phyloP scores from a whole-genome alignment of 1,140 invertebrate species.

The Oryzaephilus surinamensis region DNA sequence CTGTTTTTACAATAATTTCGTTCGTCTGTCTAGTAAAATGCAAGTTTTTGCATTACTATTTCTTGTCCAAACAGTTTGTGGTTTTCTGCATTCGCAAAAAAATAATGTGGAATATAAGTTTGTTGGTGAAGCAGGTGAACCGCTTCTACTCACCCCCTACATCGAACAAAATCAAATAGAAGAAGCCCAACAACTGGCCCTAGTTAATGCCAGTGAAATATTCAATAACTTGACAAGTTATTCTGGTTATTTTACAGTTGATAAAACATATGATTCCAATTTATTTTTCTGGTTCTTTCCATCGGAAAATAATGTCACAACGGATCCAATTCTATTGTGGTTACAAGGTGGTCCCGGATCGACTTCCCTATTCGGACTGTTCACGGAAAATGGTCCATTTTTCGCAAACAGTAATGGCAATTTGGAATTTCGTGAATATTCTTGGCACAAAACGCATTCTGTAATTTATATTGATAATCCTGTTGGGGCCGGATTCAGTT shows the following conservation, averaged over 20 bases:
- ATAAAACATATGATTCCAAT: slow-evolving; percentile 54
- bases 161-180: slow-evolving; percentile 46
- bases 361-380: slow-evolving; percentile 58
- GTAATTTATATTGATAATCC: slow-evolving; percentile 80
- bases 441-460: slow-evolving; percentile 64
- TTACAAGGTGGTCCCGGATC: slow-evolving; percentile 67
- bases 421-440: slow-evolving; percentile 44
- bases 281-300: slow-evolving; percentile 75
- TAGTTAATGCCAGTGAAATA: slow-evolving; percentile 34
- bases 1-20: too few species aligned
- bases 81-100: too few species aligned
- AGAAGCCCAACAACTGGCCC: slow-evolving; percentile 30
- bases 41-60: too few species aligned
- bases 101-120: too few species aligned
- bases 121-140: not conserved
- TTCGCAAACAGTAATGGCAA: slow-evolving; percentile 35
- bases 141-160: not conserved
- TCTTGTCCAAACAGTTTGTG: too few species aligned
- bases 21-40: too few species aligned
- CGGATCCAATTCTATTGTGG: slow-evolving; percentile 59
- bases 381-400: slow-evolving; percentile 58
- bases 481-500: slow-evolving; percentile 71
- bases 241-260: slow-evolving; percentile 61
- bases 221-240: slow-evolving; percentile 28
- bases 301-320: slow-evolving; percentile 37